These are phyloP conservation scores for Thalpophila matura DNA, from an alignment of 2,888 invertebrate genomes.

Conservation along the genomic window DNA sequence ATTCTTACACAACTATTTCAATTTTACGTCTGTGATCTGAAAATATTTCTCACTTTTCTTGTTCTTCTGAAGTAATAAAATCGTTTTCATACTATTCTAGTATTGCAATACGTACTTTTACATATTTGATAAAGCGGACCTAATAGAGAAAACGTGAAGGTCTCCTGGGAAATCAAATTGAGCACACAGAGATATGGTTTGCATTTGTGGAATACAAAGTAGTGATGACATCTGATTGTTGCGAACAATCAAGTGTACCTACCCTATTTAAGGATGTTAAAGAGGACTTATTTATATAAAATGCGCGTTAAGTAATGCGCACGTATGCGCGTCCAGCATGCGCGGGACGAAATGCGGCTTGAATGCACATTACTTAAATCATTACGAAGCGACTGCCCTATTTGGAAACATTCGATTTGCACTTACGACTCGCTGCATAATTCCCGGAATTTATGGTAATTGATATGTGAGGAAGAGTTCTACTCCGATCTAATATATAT, in stretches of 20 bases:
- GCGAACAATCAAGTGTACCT: slow-evolving; percentile 6
- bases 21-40: slow-evolving; percentile 47
- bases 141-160: slow-evolving; percentile 33
- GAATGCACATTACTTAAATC: slow-evolving; percentile 71
- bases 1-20: slow-evolving; percentile 60
- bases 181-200: slow-evolving; percentile 43
- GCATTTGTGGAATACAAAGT: slow-evolving; percentile 33
- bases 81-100: slow-evolving; percentile 25
- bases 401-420: slow-evolving; percentile 59
- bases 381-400: slow-evolving; percentile 56
- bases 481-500: slow-evolving; percentile 48
- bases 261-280: slow-evolving; percentile 13
- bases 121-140: slow-evolving; percentile 52
- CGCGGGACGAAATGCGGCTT: slow-evolving; percentile 67
- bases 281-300: slow-evolving; percentile 36
- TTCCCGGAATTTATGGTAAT: slow-evolving; percentile 60
- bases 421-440: slow-evolving; percentile 56
- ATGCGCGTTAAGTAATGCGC: slow-evolving; percentile 29
- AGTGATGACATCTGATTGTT: slow-evolving; percentile 41
- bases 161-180: slow-evolving; percentile 54
- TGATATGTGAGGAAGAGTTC: slow-evolving; percentile 51
- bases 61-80: slow-evolving; percentile 40
- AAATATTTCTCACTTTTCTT: slow-evolving; percentile 47
- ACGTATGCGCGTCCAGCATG: slow-evolving; percentile 26
- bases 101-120: slow-evolving; percentile 37